These are phyloP conservation scores for Cataglyphis rosenhaueri DNA, from an alignment of 2,888 invertebrate genomes.

Conservation along the genomic window DNA sequence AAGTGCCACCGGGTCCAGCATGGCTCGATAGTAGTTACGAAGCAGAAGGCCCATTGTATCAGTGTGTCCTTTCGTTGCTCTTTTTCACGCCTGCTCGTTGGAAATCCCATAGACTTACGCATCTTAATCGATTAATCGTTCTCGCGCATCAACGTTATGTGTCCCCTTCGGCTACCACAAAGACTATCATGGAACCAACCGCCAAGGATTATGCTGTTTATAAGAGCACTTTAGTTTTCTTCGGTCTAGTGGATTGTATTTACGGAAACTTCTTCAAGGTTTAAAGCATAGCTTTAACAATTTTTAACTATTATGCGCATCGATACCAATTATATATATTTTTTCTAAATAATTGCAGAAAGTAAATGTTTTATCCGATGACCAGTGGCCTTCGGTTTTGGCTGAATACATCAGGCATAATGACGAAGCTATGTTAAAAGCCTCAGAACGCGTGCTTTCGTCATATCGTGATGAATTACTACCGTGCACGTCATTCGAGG, in stretches of 20 bases:
- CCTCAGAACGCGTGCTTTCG: slow-evolving; percentile 93
- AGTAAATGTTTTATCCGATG: slow-evolving; percentile 90
- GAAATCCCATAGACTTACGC: slow-evolving; percentile 90
- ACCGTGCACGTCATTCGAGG: slow-evolving; percentile 95
- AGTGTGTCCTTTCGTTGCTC: slow-evolving; percentile 92
- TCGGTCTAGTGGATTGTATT: slow-evolving; percentile 93
- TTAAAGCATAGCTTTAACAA: not conserved
- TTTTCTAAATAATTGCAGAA: slow-evolving; percentile 86
- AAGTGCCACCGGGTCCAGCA: slow-evolving; percentile 88
- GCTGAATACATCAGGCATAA: slow-evolving; percentile 98
- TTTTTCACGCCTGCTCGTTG: slow-evolving; percentile 93
- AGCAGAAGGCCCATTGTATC: slow-evolving; percentile 97
- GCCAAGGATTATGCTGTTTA: slow-evolving; percentile 92
- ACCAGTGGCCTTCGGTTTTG: slow-evolving; percentile 95
- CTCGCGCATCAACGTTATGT: slow-evolving; percentile 91
- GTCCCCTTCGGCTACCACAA: slow-evolving; percentile 89
- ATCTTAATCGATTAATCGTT: slow-evolving; percentile 92
- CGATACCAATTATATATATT: not conserved
- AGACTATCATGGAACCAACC: slow-evolving; percentile 86
- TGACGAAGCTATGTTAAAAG: slow-evolving; percentile 95
- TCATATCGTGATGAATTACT: slow-evolving; percentile 95
- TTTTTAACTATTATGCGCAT: not conserved
- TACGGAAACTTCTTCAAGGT: slow-evolving; percentile 96
- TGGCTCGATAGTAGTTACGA: slow-evolving; percentile 95
- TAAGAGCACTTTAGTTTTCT: slow-evolving; percentile 94